Percentiles rank a stretch among this genome's conserved stretches.
Conservation (phyloP, 2,888 invertebrate genomes). For the Dicyrtoma fusca region DNA sequence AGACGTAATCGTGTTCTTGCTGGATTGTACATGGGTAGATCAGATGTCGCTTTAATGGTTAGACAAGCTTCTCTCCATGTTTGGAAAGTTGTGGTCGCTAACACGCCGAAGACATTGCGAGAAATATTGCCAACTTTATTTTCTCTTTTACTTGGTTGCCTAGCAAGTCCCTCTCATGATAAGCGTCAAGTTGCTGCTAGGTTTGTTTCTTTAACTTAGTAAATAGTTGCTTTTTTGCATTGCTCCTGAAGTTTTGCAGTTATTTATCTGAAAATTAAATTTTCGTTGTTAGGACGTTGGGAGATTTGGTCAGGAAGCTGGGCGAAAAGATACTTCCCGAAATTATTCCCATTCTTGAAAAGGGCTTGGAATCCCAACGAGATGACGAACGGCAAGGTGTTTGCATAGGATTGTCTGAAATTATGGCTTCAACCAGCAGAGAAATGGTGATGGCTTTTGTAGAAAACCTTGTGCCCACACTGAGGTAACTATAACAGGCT, state of each 20-base stretch:
- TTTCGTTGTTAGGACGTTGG: slow-evolving; percentile 73
- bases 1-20: slow-evolving; percentile 89
- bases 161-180: slow-evolving; percentile 95
- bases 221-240: not conserved
- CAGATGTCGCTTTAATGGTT: slow-evolving; percentile 95
- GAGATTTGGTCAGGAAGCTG: slow-evolving; percentile 93
- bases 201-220: no score
- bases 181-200: slow-evolving; percentile 71
- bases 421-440: slow-evolving; percentile 92
- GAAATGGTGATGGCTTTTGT: slow-evolving; percentile 92
- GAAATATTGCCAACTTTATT: slow-evolving; percentile 96
- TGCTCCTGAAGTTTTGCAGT: not conserved
- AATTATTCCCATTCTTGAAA: slow-evolving; percentile 95
- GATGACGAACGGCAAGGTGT: slow-evolving; percentile 97
- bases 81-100: slow-evolving; percentile 99
- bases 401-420: slow-evolving; percentile 96
- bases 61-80: slow-evolving; percentile 97
- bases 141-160: slow-evolving; percentile 84
- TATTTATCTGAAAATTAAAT: not conserved
- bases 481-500: slow-evolving; percentile 63
- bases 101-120: slow-evolving; percentile 92
- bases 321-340: slow-evolving; percentile 97
- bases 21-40: slow-evolving; percentile 95
- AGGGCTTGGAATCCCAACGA: slow-evolving; percentile 86
- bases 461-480: slow-evolving; percentile 86